Percentiles rank a stretch among this genome's conserved stretches.
phyloP scores from a whole-genome alignment of 2,113 vertebrate genomes.

The Vulpes lagopus region DNA sequence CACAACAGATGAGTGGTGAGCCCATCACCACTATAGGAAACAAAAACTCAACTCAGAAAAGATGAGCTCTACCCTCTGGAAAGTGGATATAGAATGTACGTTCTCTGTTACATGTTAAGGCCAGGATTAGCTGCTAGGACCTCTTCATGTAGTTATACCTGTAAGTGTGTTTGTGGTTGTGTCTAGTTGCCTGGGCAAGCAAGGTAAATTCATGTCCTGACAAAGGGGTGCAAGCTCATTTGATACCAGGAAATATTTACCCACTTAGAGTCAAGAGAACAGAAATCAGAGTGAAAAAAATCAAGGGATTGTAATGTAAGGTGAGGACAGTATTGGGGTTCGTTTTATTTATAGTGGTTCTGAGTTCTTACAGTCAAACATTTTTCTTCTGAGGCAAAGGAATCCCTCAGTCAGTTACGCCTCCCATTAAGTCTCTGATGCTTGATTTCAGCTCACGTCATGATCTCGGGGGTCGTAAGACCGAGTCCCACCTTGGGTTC shows the following conservation, averaged over 20 bases:
- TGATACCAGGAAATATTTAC: not conserved
- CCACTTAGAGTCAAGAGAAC: not conserved
- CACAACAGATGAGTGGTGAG: not conserved
- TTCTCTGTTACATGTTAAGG: not conserved
- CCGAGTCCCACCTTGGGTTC: rapidly evolving
- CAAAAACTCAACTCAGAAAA: not conserved
- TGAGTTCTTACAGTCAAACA: not conserved
- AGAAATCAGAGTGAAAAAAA: slow-evolving; percentile 30
- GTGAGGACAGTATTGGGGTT: not conserved
- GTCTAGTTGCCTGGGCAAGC: not conserved
- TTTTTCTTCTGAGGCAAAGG: not conserved
- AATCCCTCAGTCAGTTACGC: not conserved
- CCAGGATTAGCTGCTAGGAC: not conserved
- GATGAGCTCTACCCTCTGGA: not conserved
- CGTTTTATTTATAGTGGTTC: slow-evolving; percentile 24
- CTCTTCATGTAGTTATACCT: not conserved
- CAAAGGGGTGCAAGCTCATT: not conserved
- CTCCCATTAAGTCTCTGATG: not conserved
- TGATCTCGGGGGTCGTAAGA: not conserved
- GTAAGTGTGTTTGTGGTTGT: not conserved
- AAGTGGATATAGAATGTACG: not conserved
- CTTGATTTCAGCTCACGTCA: not conserved
- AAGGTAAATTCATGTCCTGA: not conserved
- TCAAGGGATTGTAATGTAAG: not conserved
- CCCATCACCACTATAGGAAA: not conserved